phyloP scores from a whole-genome alignment of 2,797 vertebrate species.

The Sciurus carolinensis region DNA sequence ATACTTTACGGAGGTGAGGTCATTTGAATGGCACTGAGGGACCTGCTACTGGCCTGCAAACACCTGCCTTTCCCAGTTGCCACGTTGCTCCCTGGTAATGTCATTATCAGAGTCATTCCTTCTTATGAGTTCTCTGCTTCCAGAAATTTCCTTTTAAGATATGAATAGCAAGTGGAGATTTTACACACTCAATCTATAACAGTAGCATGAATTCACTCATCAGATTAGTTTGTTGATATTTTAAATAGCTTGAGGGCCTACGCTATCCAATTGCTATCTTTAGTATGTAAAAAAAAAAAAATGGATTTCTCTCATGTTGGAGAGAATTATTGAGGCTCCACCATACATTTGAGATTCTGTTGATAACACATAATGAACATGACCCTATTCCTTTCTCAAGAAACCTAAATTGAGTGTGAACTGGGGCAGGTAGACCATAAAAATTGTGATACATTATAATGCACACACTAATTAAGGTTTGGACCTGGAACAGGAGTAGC shows the following conservation, averaged over 20 bases:
- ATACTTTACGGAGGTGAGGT: background rate
- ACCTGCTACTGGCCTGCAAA: background rate
- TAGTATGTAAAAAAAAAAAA: background rate
- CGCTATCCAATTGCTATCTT: background rate
- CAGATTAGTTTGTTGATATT: background rate
- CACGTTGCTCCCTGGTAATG: background rate
- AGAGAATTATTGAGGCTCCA: constrained; percentile 15
- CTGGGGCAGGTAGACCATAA: background rate
- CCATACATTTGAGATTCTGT: background rate
- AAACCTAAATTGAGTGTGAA: background rate
- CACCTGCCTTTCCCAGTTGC: background rate
- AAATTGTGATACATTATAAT: background rate
- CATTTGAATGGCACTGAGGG: background rate
- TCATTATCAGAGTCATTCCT: background rate
- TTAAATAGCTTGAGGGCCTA: background rate
- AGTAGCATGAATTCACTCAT: constrained; percentile 8
- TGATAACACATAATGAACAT: background rate
- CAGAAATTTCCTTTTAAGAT: constrained; percentile 5
- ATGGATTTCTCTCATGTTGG: background rate
- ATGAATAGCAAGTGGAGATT: background rate
- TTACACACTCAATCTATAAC: background rate
- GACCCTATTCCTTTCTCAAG: background rate
- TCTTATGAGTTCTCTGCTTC: background rate
- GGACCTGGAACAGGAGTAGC: background rate
- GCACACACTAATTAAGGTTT: background rate